Evolutionary conservation across 2,888 invertebrate genomes (phyloP).

Genomic region (Kryphioiulus occultus): DNA sequence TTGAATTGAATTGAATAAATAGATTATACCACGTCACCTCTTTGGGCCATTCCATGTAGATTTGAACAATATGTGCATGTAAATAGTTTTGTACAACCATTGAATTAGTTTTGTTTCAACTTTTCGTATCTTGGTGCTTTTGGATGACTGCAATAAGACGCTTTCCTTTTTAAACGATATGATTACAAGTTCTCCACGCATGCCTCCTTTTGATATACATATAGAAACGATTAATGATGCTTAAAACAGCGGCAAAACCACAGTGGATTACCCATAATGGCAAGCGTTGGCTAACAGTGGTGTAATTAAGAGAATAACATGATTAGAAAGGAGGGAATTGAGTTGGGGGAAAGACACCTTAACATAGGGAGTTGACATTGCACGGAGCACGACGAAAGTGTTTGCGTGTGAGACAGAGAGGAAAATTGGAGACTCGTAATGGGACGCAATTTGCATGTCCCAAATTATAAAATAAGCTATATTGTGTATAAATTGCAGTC

Average conservation of each 20-base stretch:
- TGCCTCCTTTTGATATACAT: slow-evolving; percentile 45
- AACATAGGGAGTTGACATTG: slow-evolving; percentile 24
- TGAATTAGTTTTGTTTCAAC: background rate
- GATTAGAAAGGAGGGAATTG: slow-evolving; percentile 45
- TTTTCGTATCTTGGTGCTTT: background rate
- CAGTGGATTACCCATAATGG: slow-evolving; percentile 47
- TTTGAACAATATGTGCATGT: no score
- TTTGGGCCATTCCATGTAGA: no score
- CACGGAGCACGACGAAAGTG: slow-evolving; percentile 35
- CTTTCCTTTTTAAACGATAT: background rate
- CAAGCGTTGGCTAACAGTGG: slow-evolving; percentile 45
- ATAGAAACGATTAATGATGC: slow-evolving; percentile 44
- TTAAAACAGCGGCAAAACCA: slow-evolving; percentile 46
- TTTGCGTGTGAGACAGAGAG: slow-evolving; percentile 40
- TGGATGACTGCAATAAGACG: background rate
- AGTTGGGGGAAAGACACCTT: slow-evolving; percentile 39
- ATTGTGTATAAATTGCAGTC: background rate
- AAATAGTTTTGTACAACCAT: no score
- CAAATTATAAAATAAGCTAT: slow-evolving; percentile 36
- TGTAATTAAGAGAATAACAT: slow-evolving; percentile 48
- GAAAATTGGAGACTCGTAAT: slow-evolving; percentile 39
- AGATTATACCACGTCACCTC: no score
- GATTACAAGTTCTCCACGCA: slow-evolving; percentile 4
- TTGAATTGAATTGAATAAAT: no score
- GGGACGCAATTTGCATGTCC: slow-evolving; percentile 32